Conservation (phyloP, 2,113 vertebrate genomes). For the Saccopteryx bilineata region DNA sequence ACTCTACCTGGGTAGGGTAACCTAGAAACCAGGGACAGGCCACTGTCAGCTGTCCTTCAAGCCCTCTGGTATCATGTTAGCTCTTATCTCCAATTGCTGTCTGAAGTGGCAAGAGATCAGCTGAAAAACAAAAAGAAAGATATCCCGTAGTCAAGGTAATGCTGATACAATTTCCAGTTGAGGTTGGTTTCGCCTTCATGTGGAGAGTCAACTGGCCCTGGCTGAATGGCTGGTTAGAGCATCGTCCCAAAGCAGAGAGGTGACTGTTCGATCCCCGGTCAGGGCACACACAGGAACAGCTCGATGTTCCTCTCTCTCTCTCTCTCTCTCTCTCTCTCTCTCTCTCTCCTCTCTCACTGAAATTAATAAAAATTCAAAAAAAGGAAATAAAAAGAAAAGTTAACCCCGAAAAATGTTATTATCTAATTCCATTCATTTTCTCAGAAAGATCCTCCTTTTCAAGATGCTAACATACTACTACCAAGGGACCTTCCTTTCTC, state of each 20-base stretch:
- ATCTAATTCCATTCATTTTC: conserved; percentile 6
- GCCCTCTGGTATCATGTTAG: neutral
- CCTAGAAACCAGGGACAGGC: fast-evolving
- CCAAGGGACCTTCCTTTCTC: neutral
- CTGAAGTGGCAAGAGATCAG: neutral
- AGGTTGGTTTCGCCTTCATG: neutral
- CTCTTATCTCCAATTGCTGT: neutral
- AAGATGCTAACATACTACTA: neutral
- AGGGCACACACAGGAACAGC: too few species aligned
- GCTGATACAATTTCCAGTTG: neutral
- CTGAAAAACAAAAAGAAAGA: neutral
- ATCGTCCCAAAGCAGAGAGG: too few species aligned
- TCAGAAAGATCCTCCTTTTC: neutral
- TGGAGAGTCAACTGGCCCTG: neutral
- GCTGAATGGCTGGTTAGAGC: too few species aligned
- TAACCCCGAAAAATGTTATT: neutral
- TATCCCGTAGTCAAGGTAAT: neutral
- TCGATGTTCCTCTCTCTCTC: too few species aligned
- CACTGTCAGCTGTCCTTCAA: neutral
- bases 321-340: too few species aligned
- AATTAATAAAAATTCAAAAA: too few species aligned
- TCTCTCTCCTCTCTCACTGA: too few species aligned
- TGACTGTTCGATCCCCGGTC: too few species aligned
- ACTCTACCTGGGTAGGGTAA: conserved; percentile 3
- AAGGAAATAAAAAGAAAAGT: neutral